These are phyloP conservation scores for Sturmia bella DNA, from an alignment of 2,888 invertebrate species.

Conservation along the genomic window DNA sequence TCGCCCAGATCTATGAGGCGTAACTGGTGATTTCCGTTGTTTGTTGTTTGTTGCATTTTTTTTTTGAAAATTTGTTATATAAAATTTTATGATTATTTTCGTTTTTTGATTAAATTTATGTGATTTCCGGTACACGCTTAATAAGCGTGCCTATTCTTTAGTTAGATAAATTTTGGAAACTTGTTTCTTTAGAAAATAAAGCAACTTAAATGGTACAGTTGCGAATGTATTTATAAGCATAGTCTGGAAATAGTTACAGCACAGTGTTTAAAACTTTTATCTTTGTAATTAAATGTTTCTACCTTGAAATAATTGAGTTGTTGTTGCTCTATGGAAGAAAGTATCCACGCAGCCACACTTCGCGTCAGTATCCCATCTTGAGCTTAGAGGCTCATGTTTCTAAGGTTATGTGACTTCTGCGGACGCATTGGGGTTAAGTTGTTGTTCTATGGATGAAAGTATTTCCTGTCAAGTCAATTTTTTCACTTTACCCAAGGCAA, in stretches of 20 bases:
- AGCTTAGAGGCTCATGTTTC: too few relatives aligned
- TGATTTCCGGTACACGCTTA: constrained; percentile 67
- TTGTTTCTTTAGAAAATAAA: not conserved
- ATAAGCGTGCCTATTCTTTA: constrained; percentile 57
- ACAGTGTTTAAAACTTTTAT: too few relatives aligned
- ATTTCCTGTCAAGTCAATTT: too few relatives aligned
- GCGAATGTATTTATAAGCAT: not conserved
- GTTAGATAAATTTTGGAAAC: constrained; percentile 7
- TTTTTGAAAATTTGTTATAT: constrained; percentile 25
- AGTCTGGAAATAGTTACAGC: not conserved
- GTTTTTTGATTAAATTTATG: constrained; percentile 43
- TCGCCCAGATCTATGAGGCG: constrained; percentile 67
- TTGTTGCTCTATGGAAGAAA: too few relatives aligned
- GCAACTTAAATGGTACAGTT: constrained; percentile 44
- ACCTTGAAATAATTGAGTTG: too few relatives aligned
- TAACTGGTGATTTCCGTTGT: constrained; percentile 67
- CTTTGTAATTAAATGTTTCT: too few relatives aligned
- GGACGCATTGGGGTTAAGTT: too few relatives aligned
- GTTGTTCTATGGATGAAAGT: too few relatives aligned
- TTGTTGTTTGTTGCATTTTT: constrained; percentile 47
- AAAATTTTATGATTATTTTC: constrained; percentile 47
- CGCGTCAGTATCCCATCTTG: too few relatives aligned
- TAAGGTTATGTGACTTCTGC: too few relatives aligned
- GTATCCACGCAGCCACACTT: too few relatives aligned
- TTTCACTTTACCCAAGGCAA: too few relatives aligned